phyloP scores from a whole-genome alignment of 2,113 vertebrate genomes.

The Periophthalmodon schlosseri region DNA sequence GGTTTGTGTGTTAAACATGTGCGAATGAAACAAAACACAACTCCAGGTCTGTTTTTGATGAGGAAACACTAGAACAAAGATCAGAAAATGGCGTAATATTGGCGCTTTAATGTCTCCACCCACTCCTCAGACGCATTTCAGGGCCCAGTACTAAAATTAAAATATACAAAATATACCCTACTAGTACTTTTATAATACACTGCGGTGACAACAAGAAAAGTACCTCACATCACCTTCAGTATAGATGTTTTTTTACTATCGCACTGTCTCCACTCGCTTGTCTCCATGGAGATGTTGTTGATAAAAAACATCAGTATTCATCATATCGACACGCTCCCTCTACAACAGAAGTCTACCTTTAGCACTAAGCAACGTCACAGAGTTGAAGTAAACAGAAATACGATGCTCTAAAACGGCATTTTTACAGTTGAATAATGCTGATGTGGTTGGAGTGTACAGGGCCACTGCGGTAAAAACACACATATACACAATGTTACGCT shows the following conservation, averaged over 20 bases:
- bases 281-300: not conserved
- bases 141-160: too few relatives aligned
- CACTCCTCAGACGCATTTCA: too few relatives aligned
- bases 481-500: constrained; percentile 13
- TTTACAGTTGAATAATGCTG: constrained; percentile 25
- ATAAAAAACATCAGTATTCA: not conserved
- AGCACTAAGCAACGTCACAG: not conserved
- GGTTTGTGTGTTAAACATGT: too few relatives aligned
- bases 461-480: not conserved
- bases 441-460: not conserved
- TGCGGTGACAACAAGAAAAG: not conserved
- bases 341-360: not conserved
- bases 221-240: not conserved
- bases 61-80: too few relatives aligned
- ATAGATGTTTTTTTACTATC: too few relatives aligned
- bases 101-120: too few relatives aligned
- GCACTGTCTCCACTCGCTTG: too few relatives aligned
- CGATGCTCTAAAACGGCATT: not conserved
- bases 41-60: too few relatives aligned
- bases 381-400: constrained; percentile 4
- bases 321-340: not conserved
- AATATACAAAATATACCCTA: too few relatives aligned
- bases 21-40: too few relatives aligned
- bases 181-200: too few relatives aligned
- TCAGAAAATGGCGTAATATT: too few relatives aligned